A percentile compares a stretch with the other conserved stretches of the same genome.
These are phyloP conservation scores for Parnassius glacialis DNA, from an alignment of 2,888 invertebrate species.

Conservation along the genomic window DNA sequence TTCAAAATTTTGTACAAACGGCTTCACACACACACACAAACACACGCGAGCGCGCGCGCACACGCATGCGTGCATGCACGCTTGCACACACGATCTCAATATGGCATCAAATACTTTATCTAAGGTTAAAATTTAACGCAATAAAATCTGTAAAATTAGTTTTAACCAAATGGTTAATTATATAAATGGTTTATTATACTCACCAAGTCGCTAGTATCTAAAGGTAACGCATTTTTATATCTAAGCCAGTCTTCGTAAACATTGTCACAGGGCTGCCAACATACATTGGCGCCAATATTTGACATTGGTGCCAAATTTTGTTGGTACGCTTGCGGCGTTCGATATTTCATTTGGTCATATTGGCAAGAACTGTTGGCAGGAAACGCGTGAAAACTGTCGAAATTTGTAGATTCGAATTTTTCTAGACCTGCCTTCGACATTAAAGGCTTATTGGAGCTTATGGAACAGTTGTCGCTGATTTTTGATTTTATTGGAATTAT, in stretches of 20 bases:
- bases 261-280: constrained; percentile 64
- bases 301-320: constrained; percentile 45
- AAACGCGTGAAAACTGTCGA: constrained; percentile 54
- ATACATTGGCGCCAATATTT: constrained; percentile 48
- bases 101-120: too few relatives aligned
- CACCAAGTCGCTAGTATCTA: constrained; percentile 21
- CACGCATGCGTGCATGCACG: too few relatives aligned
- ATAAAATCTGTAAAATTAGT: too few relatives aligned
- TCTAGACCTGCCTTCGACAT: constrained; percentile 61
- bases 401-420: constrained; percentile 60
- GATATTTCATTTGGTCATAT: constrained; percentile 68
- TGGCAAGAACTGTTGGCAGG: constrained; percentile 46
- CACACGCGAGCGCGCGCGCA: too few relatives aligned
- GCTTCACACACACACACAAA: too few relatives aligned
- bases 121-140: too few relatives aligned
- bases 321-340: constrained; percentile 50
- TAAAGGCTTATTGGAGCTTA: constrained; percentile 65
- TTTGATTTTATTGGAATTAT: constrained; percentile 75
- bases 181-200: background rate
- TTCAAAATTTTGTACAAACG: too few relatives aligned
- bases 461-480: constrained; percentile 71
- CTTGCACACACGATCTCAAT: too few relatives aligned
- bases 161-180: too few relatives aligned
- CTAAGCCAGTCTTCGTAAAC: constrained; percentile 59
- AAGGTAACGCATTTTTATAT: constrained; percentile 24